Evolutionary conservation across 2,888 invertebrate genomes (phyloP), one percentile per base, ranked within the genome.

Genomic region (Zele albiditarsus): DNA sequence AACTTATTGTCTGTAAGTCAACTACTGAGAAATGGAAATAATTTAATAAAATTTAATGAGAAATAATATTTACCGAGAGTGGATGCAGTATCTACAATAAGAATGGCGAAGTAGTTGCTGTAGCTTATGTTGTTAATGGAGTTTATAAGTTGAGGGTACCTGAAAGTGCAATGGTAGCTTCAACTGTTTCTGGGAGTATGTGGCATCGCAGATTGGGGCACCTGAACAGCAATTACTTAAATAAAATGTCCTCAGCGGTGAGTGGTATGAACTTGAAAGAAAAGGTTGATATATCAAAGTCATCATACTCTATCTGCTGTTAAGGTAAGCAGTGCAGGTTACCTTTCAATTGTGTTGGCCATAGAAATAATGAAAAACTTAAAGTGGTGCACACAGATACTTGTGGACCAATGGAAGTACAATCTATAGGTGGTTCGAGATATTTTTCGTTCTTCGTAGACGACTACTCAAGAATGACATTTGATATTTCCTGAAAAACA

Each of bases 1-100:
- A 82, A 83, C 75, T 74, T 82, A 20, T 77, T 82, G 71, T 83
- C 80, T 20, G 82, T 82, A 25, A 79, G 79, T 71, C 71, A 82
- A 74, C 71, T 84, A 53, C 76, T 82, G n/a, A 81, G 79, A 74
- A 81, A 80, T 33, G 80, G 78, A 31, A 82, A 82, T 70, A n/a
- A n/a, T n/a, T n/a, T n/a, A n/a, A n/a, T n/a, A n/a, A n/a, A n/a
- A n/a, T n/a, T n/a, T n/a, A n/a, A n/a, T n/a, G n/a, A n/a, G 65
- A 57, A 23, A 79, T 81, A n/a, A 63, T 68, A 3, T 82, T 83
- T 76, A 65, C 69, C 67, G 71, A 62, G 69, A 69, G 75, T 23
- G 75, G 79, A 23, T 82, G 76, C 75, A 60, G 76, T 70, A 79
- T 77, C 57, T 70, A 66, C 60, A 82, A 75, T 71, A 77, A 53